These are phyloP conservation scores for Ectropis crepuscularia DNA, from an alignment of 2,888 invertebrate genomes.

Conservation along the genomic window DNA sequence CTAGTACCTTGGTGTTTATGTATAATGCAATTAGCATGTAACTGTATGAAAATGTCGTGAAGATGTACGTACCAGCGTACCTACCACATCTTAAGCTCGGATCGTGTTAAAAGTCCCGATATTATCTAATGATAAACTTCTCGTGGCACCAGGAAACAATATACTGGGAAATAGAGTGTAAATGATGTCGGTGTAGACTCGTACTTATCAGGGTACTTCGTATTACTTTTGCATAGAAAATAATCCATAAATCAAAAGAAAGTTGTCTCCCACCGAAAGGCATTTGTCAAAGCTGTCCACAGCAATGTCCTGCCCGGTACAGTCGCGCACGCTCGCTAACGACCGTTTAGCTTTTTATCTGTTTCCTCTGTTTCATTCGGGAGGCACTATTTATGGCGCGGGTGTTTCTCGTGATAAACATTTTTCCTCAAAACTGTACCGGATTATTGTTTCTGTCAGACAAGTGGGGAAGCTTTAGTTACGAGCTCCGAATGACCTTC, in stretches of 20 bases:
- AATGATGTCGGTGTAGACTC: no score
- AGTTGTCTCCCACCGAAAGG: constrained; percentile 34
- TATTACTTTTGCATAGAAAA: constrained; percentile 24
- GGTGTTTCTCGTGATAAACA: constrained; percentile 79
- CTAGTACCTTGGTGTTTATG: no score
- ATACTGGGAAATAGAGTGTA: background rate
- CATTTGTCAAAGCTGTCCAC: constrained; percentile 67
- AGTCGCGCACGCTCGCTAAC: constrained; percentile 56
- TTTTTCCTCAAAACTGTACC: constrained; percentile 73
- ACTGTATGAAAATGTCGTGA: no score
- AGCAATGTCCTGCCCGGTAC: constrained; percentile 53
- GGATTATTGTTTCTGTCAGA: constrained; percentile 81
- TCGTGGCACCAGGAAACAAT: no score
- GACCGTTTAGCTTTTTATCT: constrained; percentile 76
- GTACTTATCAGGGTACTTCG: background rate
- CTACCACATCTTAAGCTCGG: no score
- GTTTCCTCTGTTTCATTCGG: constrained; percentile 76
- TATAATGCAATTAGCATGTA: no score
- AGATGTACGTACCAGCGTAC: no score
- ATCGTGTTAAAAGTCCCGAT: no score
- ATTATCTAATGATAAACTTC: no score
- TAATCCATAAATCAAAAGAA: constrained; percentile 35
- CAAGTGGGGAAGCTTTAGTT: constrained; percentile 70
- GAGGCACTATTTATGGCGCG: constrained; percentile 77
- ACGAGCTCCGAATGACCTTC: constrained; percentile 72